These are phyloP conservation scores for Knipowitschia caucasica DNA, from an alignment of 2,797 vertebrate genomes.

Conservation along the genomic window DNA sequence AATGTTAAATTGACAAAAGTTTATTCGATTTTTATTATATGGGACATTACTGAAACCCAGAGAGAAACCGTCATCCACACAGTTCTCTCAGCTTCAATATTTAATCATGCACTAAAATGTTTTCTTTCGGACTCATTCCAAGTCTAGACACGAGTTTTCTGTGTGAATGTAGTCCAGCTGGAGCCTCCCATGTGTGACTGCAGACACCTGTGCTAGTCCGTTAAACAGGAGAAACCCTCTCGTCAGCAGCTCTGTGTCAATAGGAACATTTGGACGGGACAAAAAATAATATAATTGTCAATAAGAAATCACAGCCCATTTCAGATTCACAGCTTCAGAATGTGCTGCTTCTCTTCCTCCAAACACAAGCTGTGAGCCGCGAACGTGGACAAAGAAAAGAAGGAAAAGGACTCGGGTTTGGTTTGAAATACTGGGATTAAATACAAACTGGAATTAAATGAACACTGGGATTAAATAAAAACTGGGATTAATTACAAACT, in stretches of 20 bases:
- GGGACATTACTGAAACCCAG: too few relatives aligned
- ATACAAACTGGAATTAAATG: too few relatives aligned
- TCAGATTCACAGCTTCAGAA: not conserved
- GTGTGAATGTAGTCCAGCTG: constrained; percentile 34
- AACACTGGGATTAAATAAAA: too few relatives aligned
- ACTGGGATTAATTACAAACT: too few relatives aligned
- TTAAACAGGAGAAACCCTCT: constrained; percentile 16
- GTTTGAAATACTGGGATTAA: too few relatives aligned
- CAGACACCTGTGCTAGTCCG: constrained; percentile 40
- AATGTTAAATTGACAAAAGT: too few relatives aligned
- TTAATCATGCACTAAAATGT: not conserved
- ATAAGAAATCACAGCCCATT: not conserved
- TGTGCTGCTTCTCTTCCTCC: not conserved
- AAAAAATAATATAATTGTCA: constrained; percentile 3
- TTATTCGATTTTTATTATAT: too few relatives aligned
- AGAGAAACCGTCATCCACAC: not conserved
- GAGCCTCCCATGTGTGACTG: constrained; percentile 30
- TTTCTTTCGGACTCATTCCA: constrained; percentile 11
- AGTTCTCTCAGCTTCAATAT: not conserved
- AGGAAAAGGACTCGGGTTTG: not conserved
- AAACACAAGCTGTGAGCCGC: not conserved
- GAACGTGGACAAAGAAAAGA: not conserved
- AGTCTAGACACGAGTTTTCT: constrained; percentile 11
- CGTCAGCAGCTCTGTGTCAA: not conserved
- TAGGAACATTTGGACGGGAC: constrained; percentile 3